These are phyloP conservation scores for Nemotelus nigrinus DNA, from an alignment of 2,888 invertebrate species.

Conservation along the genomic window DNA sequence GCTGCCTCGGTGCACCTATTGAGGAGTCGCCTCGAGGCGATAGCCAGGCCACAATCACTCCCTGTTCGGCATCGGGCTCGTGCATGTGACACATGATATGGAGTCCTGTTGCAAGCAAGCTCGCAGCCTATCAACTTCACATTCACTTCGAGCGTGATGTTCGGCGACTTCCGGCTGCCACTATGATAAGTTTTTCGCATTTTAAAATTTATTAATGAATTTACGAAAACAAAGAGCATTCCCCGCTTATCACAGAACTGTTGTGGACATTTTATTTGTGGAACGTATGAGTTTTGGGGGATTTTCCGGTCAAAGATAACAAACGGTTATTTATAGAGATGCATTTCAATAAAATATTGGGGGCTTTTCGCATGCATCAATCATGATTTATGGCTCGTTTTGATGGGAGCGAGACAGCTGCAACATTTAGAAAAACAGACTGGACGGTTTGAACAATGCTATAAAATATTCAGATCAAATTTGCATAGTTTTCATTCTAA, in stretches of 20 bases:
- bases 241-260: too few relatives aligned
- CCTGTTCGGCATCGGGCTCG: constrained; percentile 20
- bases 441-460: too few relatives aligned
- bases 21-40: constrained; percentile 19
- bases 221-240: background rate
- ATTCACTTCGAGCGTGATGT: constrained; percentile 1
- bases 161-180: background rate
- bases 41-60: constrained; percentile 35
- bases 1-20: constrained; percentile 50
- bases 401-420: too few relatives aligned
- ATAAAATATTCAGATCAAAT: too few relatives aligned
- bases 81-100: constrained; percentile 50
- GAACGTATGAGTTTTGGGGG: background rate
- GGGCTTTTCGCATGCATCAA: too few relatives aligned
- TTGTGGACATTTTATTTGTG: background rate
- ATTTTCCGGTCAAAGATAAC: background rate
- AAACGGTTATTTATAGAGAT: background rate
- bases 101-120: constrained; percentile 13
- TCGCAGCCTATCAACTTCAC: background rate
- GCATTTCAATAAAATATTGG: background rate
- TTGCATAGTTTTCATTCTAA: too few relatives aligned
- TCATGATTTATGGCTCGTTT: too few relatives aligned
- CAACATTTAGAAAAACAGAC: too few relatives aligned
- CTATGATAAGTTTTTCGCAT: background rate
- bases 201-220: constrained; percentile 20